Evolutionary conservation across 35 echinoderm and acorn worm genomes (phyloP).

Genomic region (Acanthaster planci): DNA sequence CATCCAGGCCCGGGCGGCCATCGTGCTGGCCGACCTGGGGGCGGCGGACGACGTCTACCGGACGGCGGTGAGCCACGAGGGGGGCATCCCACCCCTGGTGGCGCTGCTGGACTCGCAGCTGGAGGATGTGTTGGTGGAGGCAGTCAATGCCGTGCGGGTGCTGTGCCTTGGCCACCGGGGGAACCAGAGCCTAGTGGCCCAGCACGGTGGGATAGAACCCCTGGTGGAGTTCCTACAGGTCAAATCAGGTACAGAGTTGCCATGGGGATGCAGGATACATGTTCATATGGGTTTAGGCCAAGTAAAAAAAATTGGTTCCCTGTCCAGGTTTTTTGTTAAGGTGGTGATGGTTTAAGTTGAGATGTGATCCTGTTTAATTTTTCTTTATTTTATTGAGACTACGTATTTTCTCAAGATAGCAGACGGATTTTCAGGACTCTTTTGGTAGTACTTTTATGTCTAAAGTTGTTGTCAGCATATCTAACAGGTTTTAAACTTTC

Average conservation of each 20-base stretch:
- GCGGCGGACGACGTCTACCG: conserved; percentile 58
- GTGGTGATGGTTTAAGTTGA: too few species aligned
- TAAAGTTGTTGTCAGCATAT: too few species aligned
- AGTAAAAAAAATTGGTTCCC: too few species aligned
- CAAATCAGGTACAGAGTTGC: conserved; percentile 71
- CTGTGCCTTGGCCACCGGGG: conserved; percentile 68
- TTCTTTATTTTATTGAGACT: too few species aligned
- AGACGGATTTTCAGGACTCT: too few species aligned
- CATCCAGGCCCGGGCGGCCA: conserved; percentile 85
- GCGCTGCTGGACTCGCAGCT: conserved; percentile 88
- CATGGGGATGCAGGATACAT: too few species aligned
- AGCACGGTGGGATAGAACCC: conserved; percentile 76
- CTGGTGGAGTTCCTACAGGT: conserved; percentile 91
- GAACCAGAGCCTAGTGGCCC: conserved; percentile 82
- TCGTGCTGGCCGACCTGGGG: conserved; percentile 83
- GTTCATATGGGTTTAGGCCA: too few species aligned
- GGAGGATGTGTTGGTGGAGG: conserved; percentile 91
- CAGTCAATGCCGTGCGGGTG: conserved; percentile 82
- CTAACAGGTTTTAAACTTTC: too few species aligned
- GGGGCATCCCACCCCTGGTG: conserved; percentile 78
- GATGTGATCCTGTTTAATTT: too few species aligned
- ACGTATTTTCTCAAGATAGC: too few species aligned
- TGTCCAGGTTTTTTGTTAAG: too few species aligned
- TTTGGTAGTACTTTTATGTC: too few species aligned
- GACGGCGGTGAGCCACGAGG: conserved; percentile 58